Base-by-base conservation (phyloP, 2,888 invertebrate species). In the Empis livida region DNA sequence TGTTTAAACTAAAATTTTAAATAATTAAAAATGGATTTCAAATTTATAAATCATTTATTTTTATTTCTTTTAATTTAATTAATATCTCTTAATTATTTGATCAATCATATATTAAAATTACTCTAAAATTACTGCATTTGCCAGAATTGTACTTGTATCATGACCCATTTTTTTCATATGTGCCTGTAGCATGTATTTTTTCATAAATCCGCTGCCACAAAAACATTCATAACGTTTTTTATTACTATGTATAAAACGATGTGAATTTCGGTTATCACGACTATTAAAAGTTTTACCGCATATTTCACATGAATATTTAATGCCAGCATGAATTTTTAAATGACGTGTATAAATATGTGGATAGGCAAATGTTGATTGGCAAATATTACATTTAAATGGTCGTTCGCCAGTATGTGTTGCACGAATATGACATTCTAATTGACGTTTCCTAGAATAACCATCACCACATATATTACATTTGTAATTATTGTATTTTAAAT, bases 221-320 rank as follows among this genome's bases (percentile, higher is more conserved):
- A 82, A 68, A 60, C 89, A 90, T 65, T 87, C 87, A 66, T 87
- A 90, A 0, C 88, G 89, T 58, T 89, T 90, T 63, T 87, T 85
- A 62, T 87, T 84, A 58, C 84, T 85, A 68, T 90, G 90, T 42
- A 86, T 81, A 66, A 87, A 89, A 31, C 86, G 75, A 63, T 89
- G 89, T 11, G 84, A 84, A 70, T 89, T 88, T 49, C 88, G 74
- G 61, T 89, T 90, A 68, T 89, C 89, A 49, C 86, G 75, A 10
- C 86, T 84, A 61, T 82, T 86, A 70, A 90, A 90, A 44, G 82
- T 77, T 63, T 88, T 89, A 45, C 84, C 86, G 65, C 90, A 90
- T 14, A 88, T 82, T 72, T 83, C 82, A 53, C 88, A 88, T 1
- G 74, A 68, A 55, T 77, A 88, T 50, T 84, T 81, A 49, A 81